Percentiles rank a stretch among this genome's conserved stretches.
Conservation (phyloP, 2,797 vertebrate species). For the Etheostoma perlongum region DNA sequence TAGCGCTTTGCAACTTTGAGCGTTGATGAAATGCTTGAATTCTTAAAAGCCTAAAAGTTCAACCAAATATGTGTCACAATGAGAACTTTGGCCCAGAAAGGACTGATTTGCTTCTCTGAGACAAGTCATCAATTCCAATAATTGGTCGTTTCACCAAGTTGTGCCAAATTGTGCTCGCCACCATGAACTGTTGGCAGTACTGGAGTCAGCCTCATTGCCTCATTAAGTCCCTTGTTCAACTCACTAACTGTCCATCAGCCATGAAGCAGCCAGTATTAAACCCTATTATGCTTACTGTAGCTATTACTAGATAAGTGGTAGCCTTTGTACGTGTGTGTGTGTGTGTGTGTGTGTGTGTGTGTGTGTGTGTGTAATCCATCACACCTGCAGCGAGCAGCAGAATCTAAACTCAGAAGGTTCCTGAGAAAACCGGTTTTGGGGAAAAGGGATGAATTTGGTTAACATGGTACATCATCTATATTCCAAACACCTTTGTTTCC, state of each 20-base stretch:
- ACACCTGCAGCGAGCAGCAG: constrained; percentile 8
- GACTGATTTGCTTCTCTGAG: background rate
- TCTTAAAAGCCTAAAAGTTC: background rate
- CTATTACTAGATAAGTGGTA: too few relatives aligned
- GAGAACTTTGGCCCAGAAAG: background rate
- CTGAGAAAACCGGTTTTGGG: background rate
- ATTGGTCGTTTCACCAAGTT: background rate
- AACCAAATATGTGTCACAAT: background rate
- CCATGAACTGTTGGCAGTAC: background rate
- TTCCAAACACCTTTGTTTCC: background rate
- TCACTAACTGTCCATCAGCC: background rate
- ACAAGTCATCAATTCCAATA: background rate
- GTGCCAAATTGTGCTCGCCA: background rate
- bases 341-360: too few relatives aligned
- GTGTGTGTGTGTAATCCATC: background rate
- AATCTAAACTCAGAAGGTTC: background rate
- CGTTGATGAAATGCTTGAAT: background rate
- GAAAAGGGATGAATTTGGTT: background rate
- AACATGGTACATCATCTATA: background rate
- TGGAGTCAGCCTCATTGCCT: background rate
- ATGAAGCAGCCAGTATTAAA: background rate
- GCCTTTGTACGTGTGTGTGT: too few relatives aligned
- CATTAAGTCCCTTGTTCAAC: background rate
- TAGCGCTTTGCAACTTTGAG: background rate
- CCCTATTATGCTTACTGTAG: too few relatives aligned